Conservation (phyloP, 2,888 invertebrate genomes). For the Callyntrura guangdongensis region DNA sequence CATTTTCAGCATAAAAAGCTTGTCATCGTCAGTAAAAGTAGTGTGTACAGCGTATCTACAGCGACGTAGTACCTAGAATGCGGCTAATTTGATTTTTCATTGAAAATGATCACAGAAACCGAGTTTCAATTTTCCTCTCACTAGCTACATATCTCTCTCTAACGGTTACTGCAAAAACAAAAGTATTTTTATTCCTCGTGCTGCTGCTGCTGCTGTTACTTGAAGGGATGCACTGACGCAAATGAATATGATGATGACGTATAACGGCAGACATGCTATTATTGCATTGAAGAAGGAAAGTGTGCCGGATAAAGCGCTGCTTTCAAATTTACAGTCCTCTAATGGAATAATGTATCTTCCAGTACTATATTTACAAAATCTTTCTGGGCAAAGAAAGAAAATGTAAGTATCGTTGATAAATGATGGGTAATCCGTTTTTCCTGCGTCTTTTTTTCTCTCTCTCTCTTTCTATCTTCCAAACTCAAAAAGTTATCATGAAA, state of each 20-base stretch:
- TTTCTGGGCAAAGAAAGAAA: background rate
- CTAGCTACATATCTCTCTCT: no score
- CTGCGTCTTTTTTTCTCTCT: background rate
- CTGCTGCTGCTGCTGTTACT: no score
- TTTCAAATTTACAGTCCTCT: background rate
- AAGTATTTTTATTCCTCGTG: background rate
- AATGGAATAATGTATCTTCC: background rate
- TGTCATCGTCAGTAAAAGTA: background rate
- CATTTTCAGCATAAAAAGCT: background rate
- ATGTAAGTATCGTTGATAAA: background rate
- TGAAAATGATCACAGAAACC: background rate
- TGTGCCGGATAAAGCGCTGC: background rate
- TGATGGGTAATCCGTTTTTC: background rate
- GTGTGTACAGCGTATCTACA: no score
- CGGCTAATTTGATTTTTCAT: background rate
- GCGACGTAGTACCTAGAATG: background rate
- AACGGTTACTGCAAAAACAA: background rate
- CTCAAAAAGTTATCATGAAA: conserved; percentile 48
- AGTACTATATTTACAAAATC: background rate
- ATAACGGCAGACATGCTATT: no score
- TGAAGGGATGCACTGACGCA: background rate
- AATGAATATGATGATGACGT: no score
- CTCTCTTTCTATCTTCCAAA: background rate
- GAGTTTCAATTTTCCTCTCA: background rate
- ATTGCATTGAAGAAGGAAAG: background rate